phyloP scores from a whole-genome alignment of 2,888 invertebrate species.

The Philereme vetulata region DNA sequence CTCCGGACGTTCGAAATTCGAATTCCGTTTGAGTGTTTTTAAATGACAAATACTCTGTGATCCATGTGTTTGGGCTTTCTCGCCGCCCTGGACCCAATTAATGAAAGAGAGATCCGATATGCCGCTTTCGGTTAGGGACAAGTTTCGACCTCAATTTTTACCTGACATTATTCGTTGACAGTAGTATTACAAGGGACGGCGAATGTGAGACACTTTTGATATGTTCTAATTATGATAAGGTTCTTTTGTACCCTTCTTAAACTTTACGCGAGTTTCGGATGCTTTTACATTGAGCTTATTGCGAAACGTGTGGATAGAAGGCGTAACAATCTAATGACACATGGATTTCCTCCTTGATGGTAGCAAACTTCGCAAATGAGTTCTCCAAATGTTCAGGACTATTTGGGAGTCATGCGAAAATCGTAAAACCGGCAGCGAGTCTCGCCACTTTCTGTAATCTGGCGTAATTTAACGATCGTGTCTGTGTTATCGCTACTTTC shows the following conservation, averaged over 20 bases:
- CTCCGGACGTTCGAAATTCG: slow-evolving; percentile 51
- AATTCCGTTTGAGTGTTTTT: slow-evolving; percentile 61
- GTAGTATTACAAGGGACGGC: slow-evolving; percentile 69
- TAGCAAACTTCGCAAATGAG: slow-evolving; percentile 71
- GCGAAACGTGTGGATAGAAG: slow-evolving; percentile 26
- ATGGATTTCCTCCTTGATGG: slow-evolving; percentile 65
- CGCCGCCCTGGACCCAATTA: slow-evolving; percentile 63
- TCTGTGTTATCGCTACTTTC: slow-evolving; percentile 69
- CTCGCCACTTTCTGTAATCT: slow-evolving; percentile 57
- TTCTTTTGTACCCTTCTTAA: slow-evolving; percentile 23
- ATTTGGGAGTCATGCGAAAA: slow-evolving; percentile 71
- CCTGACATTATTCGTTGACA: slow-evolving; percentile 79
- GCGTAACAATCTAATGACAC: slow-evolving; percentile 53
- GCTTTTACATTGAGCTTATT: slow-evolving; percentile 27
- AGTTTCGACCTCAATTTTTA: slow-evolving; percentile 74
- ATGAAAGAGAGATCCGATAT: slow-evolving; percentile 70
- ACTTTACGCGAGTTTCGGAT: slow-evolving; percentile 32
- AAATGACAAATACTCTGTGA: slow-evolving; percentile 62
- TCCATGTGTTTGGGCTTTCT: slow-evolving; percentile 61
- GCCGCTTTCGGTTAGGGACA: slow-evolving; percentile 62
- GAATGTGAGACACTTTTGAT: slow-evolving; percentile 62
- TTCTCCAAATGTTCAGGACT: slow-evolving; percentile 63
- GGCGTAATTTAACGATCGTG: slow-evolving; percentile 70
- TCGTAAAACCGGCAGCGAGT: slow-evolving; percentile 65
- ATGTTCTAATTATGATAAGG: slow-evolving; percentile 49